These are phyloP conservation scores for Jaculus jaculus DNA, from an alignment of 2,113 vertebrate species.

Conservation along the genomic window DNA sequence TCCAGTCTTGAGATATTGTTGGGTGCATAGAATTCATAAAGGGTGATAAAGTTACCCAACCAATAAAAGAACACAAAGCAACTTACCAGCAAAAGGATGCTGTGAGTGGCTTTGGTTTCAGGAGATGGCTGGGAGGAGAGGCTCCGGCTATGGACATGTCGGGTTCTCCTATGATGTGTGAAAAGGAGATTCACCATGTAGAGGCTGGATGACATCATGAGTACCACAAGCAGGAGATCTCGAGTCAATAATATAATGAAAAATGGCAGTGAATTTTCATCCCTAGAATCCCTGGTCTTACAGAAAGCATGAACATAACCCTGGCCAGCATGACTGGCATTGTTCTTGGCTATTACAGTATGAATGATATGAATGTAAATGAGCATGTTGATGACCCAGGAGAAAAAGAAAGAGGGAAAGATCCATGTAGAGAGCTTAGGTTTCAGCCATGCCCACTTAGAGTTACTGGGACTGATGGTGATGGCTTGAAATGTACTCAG, in stretches of 20 bases:
- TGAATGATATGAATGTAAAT: background rate
- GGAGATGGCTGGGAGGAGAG: too few relatives aligned
- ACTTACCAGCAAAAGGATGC: background rate
- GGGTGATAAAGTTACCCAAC: background rate
- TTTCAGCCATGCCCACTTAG: too few relatives aligned
- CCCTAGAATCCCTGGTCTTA: fast-evolving
- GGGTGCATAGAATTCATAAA: background rate
- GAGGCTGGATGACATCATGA: background rate
- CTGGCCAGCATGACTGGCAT: background rate
- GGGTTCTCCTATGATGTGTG: background rate
- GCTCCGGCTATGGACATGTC: background rate
- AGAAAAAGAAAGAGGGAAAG: too few relatives aligned
- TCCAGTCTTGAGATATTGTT: background rate
- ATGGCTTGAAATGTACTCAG: too few relatives aligned
- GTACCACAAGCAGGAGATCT: background rate
- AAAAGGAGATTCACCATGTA: background rate
- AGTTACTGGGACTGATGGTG: too few relatives aligned
- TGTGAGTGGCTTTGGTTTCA: background rate
- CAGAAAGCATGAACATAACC: background rate
- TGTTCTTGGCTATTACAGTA: background rate
- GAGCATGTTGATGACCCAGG: background rate
- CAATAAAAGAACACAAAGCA: background rate
- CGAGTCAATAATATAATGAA: background rate
- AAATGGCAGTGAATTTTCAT: background rate
- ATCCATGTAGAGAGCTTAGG: too few relatives aligned